A percentile compares a stretch with the other conserved stretches of the same genome.
phyloP scores from a whole-genome alignment of 2,113 vertebrate species.

The Serranochromis macrocephalus region DNA sequence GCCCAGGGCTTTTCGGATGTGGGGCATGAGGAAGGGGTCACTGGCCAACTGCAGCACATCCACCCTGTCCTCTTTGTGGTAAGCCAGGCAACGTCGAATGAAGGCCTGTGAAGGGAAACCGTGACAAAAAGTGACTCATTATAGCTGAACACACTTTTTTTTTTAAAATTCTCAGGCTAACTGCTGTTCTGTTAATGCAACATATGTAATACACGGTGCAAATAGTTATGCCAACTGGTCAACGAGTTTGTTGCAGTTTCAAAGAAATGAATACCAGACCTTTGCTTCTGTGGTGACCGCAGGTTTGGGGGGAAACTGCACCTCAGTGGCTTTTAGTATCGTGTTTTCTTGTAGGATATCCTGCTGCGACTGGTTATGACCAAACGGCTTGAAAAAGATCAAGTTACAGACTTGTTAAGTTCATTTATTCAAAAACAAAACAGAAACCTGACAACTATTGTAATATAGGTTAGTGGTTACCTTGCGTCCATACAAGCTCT shows the following conservation, averaged over 20 bases:
- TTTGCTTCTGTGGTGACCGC: conserved; percentile 92
- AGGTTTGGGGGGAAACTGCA: conserved; percentile 93
- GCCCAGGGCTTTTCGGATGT: conserved; percentile 86
- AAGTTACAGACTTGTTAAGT: neutral
- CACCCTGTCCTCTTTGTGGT: conserved; percentile 90
- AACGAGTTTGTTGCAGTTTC: neutral
- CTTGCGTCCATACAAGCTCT: conserved; percentile 96
- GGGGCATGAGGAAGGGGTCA: conserved; percentile 89
- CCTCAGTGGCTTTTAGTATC: conserved; percentile 93
- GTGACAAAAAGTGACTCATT: neutral
- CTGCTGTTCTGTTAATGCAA: neutral
- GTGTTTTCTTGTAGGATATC: conserved; percentile 96
- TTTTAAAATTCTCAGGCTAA: neutral
- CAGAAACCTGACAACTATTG: neutral
- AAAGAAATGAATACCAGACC: conserved; percentile 55
- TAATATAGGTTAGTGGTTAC: conserved; percentile 49
- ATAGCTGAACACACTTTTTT: neutral
- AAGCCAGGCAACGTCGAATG: conserved; percentile 89
- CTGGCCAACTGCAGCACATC: conserved; percentile 89
- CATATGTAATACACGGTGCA: neutral
- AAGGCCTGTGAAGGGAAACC: conserved; percentile 73
- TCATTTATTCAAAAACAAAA: neutral
- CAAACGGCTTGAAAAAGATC: conserved; percentile 78
- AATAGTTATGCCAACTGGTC: neutral
- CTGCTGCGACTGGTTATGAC: conserved; percentile 94